Percentiles rank a stretch among this genome's conserved stretches.
These are phyloP conservation scores for Pocota personata DNA, from an alignment of 2,888 invertebrate genomes.

Conservation along the genomic window DNA sequence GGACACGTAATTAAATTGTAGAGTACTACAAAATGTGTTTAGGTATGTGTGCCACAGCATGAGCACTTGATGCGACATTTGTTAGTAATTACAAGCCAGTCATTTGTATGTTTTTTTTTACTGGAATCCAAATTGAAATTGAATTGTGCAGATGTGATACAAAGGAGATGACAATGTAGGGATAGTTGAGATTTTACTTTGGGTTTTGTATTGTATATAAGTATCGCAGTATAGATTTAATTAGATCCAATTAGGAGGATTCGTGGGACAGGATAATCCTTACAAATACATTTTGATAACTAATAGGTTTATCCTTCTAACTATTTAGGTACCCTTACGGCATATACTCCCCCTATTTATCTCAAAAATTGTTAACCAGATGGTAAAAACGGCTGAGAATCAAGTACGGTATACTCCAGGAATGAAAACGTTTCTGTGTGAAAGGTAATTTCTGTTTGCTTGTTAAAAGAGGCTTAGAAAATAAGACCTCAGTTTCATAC, in stretches of 20 bases:
- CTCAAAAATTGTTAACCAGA: too few species aligned
- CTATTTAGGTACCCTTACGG: too few species aligned
- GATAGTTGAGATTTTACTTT: not conserved
- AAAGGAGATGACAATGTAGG: not conserved
- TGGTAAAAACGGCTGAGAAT: too few species aligned
- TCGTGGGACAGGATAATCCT: not conserved
- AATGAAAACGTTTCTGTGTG: too few species aligned
- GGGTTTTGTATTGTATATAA: not conserved
- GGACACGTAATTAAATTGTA: constrained; percentile 21
- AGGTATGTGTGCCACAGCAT: not conserved
- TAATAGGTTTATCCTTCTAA: too few species aligned
- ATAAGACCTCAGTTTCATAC: too few species aligned
- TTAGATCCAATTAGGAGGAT: not conserved
- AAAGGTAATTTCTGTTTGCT: too few species aligned
- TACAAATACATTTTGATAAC: too few species aligned
- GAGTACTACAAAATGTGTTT: not conserved
- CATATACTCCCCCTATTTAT: too few species aligned
- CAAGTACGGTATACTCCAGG: too few species aligned
- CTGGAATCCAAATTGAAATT: not conserved
- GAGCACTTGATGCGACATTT: not conserved
- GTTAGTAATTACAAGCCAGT: not conserved
- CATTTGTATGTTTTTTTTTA: not conserved
- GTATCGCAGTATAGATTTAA: not conserved
- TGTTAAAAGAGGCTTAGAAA: too few species aligned
- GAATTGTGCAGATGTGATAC: not conserved